Evolutionary conservation across 2,797 vertebrate genomes (phyloP), one percentile per base, ranked within the genome.

Genomic region (Jordanella pulchra): DNA sequence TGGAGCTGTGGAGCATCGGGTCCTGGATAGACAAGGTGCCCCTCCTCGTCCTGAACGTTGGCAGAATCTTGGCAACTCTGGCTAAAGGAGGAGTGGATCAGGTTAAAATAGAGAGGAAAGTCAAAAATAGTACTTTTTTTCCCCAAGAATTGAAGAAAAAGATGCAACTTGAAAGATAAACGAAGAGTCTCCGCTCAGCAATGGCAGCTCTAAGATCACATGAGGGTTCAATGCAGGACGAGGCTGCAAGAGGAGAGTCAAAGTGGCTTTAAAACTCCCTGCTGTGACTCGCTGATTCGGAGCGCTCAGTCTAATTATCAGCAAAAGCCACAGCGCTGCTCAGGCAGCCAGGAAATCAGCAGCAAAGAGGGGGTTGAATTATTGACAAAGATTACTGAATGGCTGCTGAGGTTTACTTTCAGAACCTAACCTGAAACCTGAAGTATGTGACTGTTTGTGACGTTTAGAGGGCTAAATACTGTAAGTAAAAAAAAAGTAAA

Each of bases 31-130:
- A 80, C 73, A 55, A 35, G 48, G 63, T 76, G 76, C 51, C 78
- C 87, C 75, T 90, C 89, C 87, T 81, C 81, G 67, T 81, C 77
- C 67, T 72, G 75, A 69, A 79, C 73, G 83, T 77, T 82, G 75
- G 76, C 90, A 79, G 84, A 87, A 84, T 84, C 89, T 78, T 77
- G 84, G 80, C 75, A 87, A 84, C 89, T 84, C 88, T 89, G 91
- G 86, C 93, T 94, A 90, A 71, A 89, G 86, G 83, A 81, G 35
- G 66, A 2, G 27, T 75, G 76, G 77, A 73, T 76, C 78, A 75
- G 72, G 75, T 79, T 69, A 90, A 73, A 80, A 74, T 0, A 77
- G 39, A 55, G 60, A 78, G 39, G 56, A 17, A 68, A 69, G 67
- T 15, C 17, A 47, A 23, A 39, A 61, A 65, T 2, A 1, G 53